Evolutionary conservation across 2,797 vertebrate species (phyloP).

Genomic region (Eleutherodactylus coqui): DNA sequence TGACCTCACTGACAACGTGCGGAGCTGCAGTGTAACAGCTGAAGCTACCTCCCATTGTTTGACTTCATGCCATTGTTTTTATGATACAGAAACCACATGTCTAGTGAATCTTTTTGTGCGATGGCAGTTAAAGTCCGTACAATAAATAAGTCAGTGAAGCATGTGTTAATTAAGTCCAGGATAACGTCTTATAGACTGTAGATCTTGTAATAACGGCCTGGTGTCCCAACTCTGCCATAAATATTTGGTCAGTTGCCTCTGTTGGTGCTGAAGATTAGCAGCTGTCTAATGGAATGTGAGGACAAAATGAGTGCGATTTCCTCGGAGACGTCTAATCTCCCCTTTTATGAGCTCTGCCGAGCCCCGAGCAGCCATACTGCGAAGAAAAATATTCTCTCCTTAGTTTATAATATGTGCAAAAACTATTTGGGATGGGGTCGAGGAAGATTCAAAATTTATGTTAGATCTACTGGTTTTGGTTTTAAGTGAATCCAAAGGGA

Average conservation of each 20-base stretch:
- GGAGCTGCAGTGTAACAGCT: slow-evolving; percentile 18
- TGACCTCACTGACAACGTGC: slow-evolving; percentile 26
- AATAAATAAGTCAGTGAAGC: slow-evolving; percentile 53
- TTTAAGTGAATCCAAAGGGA: too few species aligned
- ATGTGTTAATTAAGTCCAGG: slow-evolving; percentile 63
- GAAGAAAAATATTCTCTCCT: slow-evolving; percentile 1
- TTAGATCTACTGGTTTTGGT: too few species aligned
- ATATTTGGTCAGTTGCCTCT: slow-evolving; percentile 46
- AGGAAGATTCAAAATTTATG: not conserved
- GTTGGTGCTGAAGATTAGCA: not conserved
- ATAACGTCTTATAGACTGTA: slow-evolving; percentile 57
- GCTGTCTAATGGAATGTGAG: slow-evolving; percentile 53
- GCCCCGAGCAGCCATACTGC: slow-evolving; percentile 48
- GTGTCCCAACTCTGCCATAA: slow-evolving; percentile 58
- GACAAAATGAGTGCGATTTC: slow-evolving; percentile 49
- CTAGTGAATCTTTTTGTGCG: slow-evolving; percentile 27
- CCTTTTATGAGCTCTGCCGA: slow-evolving; percentile 55
- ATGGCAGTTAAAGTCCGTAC: slow-evolving; percentile 17
- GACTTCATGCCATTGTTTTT: slow-evolving; percentile 41
- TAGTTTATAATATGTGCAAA: not conserved
- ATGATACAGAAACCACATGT: slow-evolving; percentile 38
- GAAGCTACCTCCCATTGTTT: slow-evolving; percentile 36
- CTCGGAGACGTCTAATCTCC: slow-evolving; percentile 58
- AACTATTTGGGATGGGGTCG: too few species aligned
- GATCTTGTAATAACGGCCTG: slow-evolving; percentile 55